Evolutionary conservation across 2,888 invertebrate genomes (phyloP), one percentile per base, ranked within the genome.

Genomic region (Melanotus villosus): DNA sequence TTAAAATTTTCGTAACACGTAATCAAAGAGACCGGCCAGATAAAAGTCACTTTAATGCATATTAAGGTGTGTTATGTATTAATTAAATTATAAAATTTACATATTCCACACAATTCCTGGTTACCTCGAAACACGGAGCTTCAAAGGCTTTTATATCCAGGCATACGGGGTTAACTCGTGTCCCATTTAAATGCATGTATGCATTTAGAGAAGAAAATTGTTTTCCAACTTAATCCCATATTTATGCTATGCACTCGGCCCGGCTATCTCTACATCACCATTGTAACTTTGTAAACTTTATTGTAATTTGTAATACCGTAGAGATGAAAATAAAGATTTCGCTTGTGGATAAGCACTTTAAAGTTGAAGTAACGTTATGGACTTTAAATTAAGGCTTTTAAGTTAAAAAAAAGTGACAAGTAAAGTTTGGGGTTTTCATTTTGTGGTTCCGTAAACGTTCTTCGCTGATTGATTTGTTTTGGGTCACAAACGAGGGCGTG

Each of bases 41-140:
- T 47, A 47, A 52, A 38, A 30, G 52, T 52, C 18, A 32, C 32
- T 32, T n/a, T 32, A 34, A 30, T 30, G 32, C 32, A 9, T 30
- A 26, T 47, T 34, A 18, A 32, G 52, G 52, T 32, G 52, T 32
- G 52, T 52, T 12, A 5, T n/a, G 52, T 52, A 52, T 32, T 52
- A 52, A 52, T 52, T 34, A 52, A 47, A 47, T 47, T 23, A 23
- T 47, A 21, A 23, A 52, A 52, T 52, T 52, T 52, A 16, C 52
- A 52, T 52, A 34, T 32, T 32, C 18, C 1, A 2, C 9, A 34
- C 12, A n/a, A 12, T 34, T 12, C n/a, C 12, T 12, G 34, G 12
- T 34, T 1, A 5, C 18, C 41, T 18, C 41, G 3, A 41, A 9
- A 41, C 16, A 14, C 5, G 34, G 9, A 41, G 41, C 41, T 14